Percentiles rank a stretch among this genome's conserved stretches.
Conservation (phyloP, 2,888 invertebrate genomes). For the Synanthedon andrenaeformis region DNA sequence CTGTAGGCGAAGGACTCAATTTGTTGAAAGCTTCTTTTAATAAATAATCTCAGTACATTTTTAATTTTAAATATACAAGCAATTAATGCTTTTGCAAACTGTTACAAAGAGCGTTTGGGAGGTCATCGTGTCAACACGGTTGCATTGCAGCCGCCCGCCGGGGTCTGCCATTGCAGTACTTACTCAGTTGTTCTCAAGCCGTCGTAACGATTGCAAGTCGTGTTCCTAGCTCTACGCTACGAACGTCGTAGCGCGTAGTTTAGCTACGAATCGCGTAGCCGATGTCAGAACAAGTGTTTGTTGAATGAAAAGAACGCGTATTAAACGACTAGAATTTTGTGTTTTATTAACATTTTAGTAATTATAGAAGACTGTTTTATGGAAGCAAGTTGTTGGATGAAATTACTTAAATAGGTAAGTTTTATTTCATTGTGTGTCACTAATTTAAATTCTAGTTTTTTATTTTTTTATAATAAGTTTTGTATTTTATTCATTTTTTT, state of each 20-base stretch:
- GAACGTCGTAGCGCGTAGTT: constrained; percentile 11
- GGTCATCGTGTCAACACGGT: constrained; percentile 14
- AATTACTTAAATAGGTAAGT: constrained; percentile 1
- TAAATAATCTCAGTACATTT: background rate
- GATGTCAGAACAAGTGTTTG: constrained; percentile 3
- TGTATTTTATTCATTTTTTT: too few species aligned
- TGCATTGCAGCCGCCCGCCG: constrained; percentile 26
- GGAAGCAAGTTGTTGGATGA: background rate
- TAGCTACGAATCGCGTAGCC: constrained; percentile 11
- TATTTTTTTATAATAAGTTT: too few species aligned
- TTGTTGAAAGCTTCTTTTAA: background rate
- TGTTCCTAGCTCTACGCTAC: constrained; percentile 12
- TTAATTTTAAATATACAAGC: constrained; percentile 14
- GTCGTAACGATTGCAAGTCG: constrained; percentile 24
- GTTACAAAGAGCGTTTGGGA: constrained; percentile 21
- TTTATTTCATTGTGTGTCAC: background rate
- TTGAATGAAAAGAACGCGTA: constrained; percentile 7
- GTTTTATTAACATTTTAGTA: constrained; percentile 1
- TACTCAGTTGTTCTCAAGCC: constrained; percentile 40
- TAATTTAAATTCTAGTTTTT: too few species aligned
- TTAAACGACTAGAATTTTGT: background rate
- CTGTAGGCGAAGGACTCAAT: background rate
- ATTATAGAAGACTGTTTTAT: background rate
- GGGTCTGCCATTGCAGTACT: constrained; percentile 19
- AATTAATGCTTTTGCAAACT: constrained; percentile 15